Conservation (phyloP, 35 echinoderm and acorn worm genomes). For the Acanthaster planci region DNA sequence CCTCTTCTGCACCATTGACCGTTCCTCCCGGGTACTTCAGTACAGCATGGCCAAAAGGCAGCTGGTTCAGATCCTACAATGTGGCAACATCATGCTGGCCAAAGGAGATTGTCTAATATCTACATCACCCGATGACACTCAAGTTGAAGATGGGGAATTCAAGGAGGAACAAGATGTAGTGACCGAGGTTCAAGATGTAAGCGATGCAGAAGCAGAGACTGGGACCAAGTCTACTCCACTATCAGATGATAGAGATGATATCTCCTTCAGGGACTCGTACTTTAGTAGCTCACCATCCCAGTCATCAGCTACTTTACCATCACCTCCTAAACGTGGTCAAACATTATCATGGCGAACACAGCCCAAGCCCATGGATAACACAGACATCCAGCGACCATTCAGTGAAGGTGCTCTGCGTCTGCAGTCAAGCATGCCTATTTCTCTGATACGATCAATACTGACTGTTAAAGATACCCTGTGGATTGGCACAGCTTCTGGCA, state of each 20-base stretch:
- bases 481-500: constrained; percentile 56
- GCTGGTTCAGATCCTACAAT: neutral
- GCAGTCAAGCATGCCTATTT: neutral
- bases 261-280: neutral
- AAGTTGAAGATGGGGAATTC: neutral
- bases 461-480: constrained; percentile 66
- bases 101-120: neutral
- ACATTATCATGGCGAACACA: neutral
- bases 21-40: neutral
- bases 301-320: neutral
- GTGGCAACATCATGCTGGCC: neutral
- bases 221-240: neutral
- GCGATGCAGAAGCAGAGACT: neutral
- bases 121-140: no score
- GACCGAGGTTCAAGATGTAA: neutral
- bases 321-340: neutral
- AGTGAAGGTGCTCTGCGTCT: neutral
- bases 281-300: neutral
- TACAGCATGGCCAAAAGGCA: constrained; percentile 3
- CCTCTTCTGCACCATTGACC: neutral
- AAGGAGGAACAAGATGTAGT: neutral
- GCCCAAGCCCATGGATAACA: neutral
- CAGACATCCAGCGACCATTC: neutral
- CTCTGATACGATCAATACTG: constrained; percentile 45
- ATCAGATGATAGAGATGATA: neutral